Evolutionary conservation across 2,113 vertebrate species (phyloP), one percentile per base, ranked within the genome.

Genomic region (Sphyrna mokarran): DNA sequence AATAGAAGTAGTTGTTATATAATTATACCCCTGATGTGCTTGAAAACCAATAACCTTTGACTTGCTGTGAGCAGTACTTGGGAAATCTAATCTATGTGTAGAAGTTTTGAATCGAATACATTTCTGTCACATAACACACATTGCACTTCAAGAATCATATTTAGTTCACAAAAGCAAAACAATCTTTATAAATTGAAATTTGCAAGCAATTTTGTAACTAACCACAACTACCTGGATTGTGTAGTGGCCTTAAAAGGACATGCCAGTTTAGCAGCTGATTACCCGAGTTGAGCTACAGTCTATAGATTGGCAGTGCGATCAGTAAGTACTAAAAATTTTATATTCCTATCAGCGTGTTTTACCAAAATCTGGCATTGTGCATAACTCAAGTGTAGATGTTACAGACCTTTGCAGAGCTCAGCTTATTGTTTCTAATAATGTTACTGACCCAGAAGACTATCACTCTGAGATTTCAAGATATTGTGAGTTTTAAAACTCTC

Each of bases 251-350:
- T 63, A 91, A 66, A 90, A 91, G n/a, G 78, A 83, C 78, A 40
- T 83, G 89, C 58, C 29, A 91, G 13, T n/a, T 91, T 91, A 91
- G 89, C 89, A 66, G 58, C 89, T 91, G 66, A 91, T 91, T 63
- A 7, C 18, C 58, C n/a, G 33, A 58, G 54, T 90, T 90, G 13
- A 91, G 33, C 33, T 66, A 33, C 20, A 91, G 61, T 20, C 61
- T 66, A 29, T 58, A 90, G 87, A 90, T 90, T 58, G 54, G 54
- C 87, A 90, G 87, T 58, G 26, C 5, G 13, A 26, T 90, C 87
- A 90, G 13, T 16, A 58, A 63, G 87, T 63, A n/a, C 58, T 90
- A 90, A 90, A 61, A 58, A 61, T 63, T 90, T 90, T 29, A 90
- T 33, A 90, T 29, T n/a, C 13, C 29, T 90, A 29, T 63, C 54